Evolutionary conservation across 2,113 vertebrate genomes (phyloP), one percentile per base, ranked within the genome.

Genomic region (Willisornis vidua): DNA sequence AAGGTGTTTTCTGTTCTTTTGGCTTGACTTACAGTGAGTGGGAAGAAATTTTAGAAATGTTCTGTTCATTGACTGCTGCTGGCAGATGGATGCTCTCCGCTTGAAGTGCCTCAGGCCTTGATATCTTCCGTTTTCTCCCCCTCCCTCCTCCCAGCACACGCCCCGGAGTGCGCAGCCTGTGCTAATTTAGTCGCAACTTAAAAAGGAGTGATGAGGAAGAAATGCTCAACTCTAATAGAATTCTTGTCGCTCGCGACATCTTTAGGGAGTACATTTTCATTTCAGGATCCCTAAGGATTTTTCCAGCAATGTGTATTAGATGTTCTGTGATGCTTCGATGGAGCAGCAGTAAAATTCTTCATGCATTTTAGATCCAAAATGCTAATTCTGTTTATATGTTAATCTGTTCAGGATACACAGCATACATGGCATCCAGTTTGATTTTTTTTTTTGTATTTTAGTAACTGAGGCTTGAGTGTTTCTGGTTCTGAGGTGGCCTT

Each of bases 11-110:
- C 74, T 95, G 85, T 96, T 94, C 71, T 92, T 78, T 94, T 96
- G 97, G 93, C 94, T 88, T 96, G 80, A 39, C 59, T 97, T 93
- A 62, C 45, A 54, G 9, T 48, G 93, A 92, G 91, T 96, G 93
- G 94, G 96, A 93, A 77, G 94, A 55, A 55, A 83, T 89, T 97
- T 88, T 66, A 96, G 86, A 90, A 95, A 70, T 78, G 94, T 97
- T 93, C 93, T 95, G 93, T 94, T 97, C 94, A 72, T 93, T 96
- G 96, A 88, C 94, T 96, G 84, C 76, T 94, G 93, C 86, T 82
- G 87, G 90, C 96, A 97, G 96, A 96, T 95, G 93, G 90, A 92
- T 95, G 83, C 92, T 92, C 85, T 94, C 91, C 23, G 83, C 91
- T 94, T 95, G 91, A 92, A 90, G 92, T 95, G 88, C 91, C 91